Percentiles rank a stretch among this genome's conserved stretches.
phyloP scores from a whole-genome alignment of 2,888 invertebrate genomes.

The Piscicola geometra region DNA sequence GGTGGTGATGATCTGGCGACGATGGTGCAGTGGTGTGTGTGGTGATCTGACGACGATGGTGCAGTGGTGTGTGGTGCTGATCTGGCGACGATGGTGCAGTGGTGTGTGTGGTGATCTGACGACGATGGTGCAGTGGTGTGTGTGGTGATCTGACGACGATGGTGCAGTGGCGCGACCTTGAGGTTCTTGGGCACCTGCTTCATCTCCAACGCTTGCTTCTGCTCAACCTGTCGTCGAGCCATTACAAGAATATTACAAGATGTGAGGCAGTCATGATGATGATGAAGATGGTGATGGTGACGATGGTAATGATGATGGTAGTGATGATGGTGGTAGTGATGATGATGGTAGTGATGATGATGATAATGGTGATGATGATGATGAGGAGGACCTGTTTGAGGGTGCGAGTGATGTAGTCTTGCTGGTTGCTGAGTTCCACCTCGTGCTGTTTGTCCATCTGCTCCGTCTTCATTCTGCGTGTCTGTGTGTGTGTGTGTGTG shows the following conservation, averaged over 20 bases:
- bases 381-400: constrained; percentile 70
- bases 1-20: too few species aligned
- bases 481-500: too few species aligned
- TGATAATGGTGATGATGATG: constrained; percentile 1
- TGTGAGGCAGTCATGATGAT: neutral
- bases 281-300: neutral
- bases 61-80: too few species aligned
- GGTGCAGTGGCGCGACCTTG: too few species aligned
- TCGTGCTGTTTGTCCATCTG: constrained; percentile 81
- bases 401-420: constrained; percentile 87
- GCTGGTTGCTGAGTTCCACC: constrained; percentile 80
- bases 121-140: too few species aligned
- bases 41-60: too few species aligned
- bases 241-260: neutral
- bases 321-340: neutral
- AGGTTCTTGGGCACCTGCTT: constrained; percentile 98
- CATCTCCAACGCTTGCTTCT: constrained; percentile 91
- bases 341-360: constrained; percentile 12
- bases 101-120: too few species aligned
- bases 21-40: too few species aligned
- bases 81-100: too few species aligned
- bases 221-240: constrained; percentile 67
- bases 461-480: constrained; percentile 63
- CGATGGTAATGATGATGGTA: neutral
- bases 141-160: too few species aligned